Evolutionary conservation across 2,888 invertebrate species (phyloP), one percentile per base, ranked within the genome.

Genomic region (Acleris sparsana): DNA sequence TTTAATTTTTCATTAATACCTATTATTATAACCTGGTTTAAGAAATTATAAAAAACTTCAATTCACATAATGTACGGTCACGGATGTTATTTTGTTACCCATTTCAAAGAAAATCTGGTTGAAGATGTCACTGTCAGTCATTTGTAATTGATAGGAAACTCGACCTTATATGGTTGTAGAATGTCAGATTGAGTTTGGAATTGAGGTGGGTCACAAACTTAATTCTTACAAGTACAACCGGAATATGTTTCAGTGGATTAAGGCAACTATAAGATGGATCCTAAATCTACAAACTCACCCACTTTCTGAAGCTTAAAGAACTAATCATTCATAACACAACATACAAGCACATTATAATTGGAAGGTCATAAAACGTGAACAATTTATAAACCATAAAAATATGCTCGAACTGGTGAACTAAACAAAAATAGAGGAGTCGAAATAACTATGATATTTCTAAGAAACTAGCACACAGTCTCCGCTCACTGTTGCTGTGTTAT

Each of bases 391-490:
- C 53, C 53, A 62, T 58, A 62, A 57, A 66, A 43, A 66, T 64
- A 56, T 39, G 58, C 56, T 53, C 22, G 33, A 67, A 53, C 58
- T 20, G 43, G 51, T 49, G 51, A 39, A 69, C 57, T 17, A 20
- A 53, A 79, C 80, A 84, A 80, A 87, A 86, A 87, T 86, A 86
- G 84, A 80, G 69, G 71, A 76, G 75, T 78, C 78, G 78, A 81
- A 84, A 86, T 83, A 85, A 82, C 78, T 75, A 76, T 76, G 77
- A 81, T 77, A 85, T 81, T 82, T 80, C 78, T 76, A 78, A 70
- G 73, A 80, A 80, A 81, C 81, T 78, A 78, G 82, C 78, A 80
- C 83, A 83, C 76, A 78, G 83, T 87, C 80, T 82, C 83, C 70
- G 76, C 71, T 73, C 72, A 63, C 64, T 69, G 71, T 74, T 73